A percentile compares a stretch with the other conserved stretches of the same genome.
Conservation (phyloP, 2,113 vertebrate genomes). For the Microcebus tavaratra region DNA sequence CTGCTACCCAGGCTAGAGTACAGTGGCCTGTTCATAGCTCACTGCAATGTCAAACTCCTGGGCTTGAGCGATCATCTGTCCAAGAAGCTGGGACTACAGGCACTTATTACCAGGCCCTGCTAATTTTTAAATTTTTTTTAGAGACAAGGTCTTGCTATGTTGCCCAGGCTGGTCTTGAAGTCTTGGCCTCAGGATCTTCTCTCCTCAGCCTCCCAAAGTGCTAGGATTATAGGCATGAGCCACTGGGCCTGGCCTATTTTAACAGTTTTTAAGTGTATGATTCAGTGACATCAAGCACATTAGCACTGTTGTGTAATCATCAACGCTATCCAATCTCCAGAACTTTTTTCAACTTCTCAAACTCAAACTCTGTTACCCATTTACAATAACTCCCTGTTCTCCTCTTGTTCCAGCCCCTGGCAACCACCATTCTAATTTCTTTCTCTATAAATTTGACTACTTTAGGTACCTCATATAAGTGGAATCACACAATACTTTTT, state of each 20-base stretch:
- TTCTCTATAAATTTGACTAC: not conserved
- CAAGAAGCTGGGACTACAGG: not conserved
- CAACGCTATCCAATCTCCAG: not conserved
- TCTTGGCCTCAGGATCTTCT: not conserved
- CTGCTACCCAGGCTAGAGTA: not conserved
- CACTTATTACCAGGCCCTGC: not conserved
- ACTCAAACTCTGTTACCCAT: not conserved
- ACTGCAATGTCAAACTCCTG: not conserved
- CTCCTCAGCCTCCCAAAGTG: not conserved
- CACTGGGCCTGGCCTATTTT: not conserved
- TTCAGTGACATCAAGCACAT: not conserved
- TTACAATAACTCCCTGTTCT: too few species aligned
- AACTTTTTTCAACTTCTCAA: not conserved
- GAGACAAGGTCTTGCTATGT: not conserved
- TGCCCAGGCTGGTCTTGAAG: not conserved
- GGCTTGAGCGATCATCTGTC: not conserved
- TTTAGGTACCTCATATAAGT: not conserved
- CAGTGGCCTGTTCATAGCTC: not conserved
- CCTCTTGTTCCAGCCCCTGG: accelerated
- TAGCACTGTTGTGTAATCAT: accelerated
- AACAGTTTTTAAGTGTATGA: not conserved
- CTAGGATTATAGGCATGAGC: not conserved
- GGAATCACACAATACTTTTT: not conserved
- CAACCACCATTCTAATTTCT: not conserved
- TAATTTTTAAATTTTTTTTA: not conserved